Percentiles rank a stretch among this genome's conserved stretches.
Evolutionary conservation across 2,888 invertebrate species (phyloP).

Genomic region (Tortricodes alternella): DNA sequence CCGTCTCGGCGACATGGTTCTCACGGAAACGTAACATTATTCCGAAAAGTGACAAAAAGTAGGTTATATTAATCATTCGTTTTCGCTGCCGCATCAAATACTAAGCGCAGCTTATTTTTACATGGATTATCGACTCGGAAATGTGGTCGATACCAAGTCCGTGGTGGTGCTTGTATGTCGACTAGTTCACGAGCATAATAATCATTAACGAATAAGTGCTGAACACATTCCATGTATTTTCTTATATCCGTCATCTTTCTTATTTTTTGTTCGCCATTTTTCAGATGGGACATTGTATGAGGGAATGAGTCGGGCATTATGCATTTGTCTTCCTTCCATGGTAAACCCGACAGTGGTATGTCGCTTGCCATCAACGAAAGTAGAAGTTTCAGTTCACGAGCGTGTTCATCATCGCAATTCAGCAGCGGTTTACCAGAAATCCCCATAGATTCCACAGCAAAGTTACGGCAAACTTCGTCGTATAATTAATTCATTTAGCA

Average conservation of each 20-base stretch:
- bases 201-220: neutral
- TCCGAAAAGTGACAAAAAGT: constrained; percentile 32
- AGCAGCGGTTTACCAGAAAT: constrained; percentile 24
- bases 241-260: neutral
- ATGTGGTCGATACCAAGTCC: constrained; percentile 23
- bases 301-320: constrained; percentile 23
- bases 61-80: constrained; percentile 31
- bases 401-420: constrained; percentile 25
- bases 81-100: constrained; percentile 36
- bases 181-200: no score
- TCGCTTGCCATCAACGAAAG: constrained; percentile 30
- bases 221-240: neutral
- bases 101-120: no score
- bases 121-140: constrained; percentile 26
- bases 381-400: neutral
- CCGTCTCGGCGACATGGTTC: constrained; percentile 29
- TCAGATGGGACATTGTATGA: constrained; percentile 2
- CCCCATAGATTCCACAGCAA: constrained; percentile 30
- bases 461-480: constrained; percentile 21
- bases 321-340: constrained; percentile 34
- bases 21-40: constrained; percentile 36
- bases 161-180: no score
- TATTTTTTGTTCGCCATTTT: neutral
- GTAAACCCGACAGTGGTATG: constrained; percentile 38
- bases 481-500: constrained; percentile 2